Base-by-base conservation (phyloP, 2,888 invertebrate species). In the Agonopterix arenella region DNA sequence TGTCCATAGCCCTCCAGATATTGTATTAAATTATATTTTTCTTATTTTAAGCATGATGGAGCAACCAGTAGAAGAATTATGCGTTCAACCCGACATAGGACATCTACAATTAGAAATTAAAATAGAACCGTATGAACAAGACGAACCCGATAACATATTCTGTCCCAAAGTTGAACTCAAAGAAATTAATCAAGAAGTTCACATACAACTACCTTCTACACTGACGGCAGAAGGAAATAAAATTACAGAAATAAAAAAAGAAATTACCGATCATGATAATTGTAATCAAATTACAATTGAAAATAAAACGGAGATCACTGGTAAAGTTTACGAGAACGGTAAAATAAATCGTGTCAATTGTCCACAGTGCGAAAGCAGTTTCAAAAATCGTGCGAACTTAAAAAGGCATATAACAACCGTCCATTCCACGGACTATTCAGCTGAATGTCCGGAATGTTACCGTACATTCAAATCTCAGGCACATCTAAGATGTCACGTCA, bases 241-340 rank as follows among this genome's bases (percentile, higher is more conserved):
- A 5, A 7, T n/a, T 10, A n/a, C n/a, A n/a, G 40, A n/a, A 9
- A 40, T 40, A 40, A 40, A 40, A n/a, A 40, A 40, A 40, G 40
- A 40, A 40, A 40, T 40, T n/a, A n/a, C 40, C 8, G 40, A 4
- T n/a, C 4, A 40, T 9, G 40, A 40, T 3, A 9, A 10, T n/a
- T 38, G 9, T 38, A 9, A 40, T n/a, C 40, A 4, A n/a, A 5
- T 9, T 4, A 38, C 38, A 2, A 4, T 40, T 0, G 9, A 40
- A 40, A 40, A 40, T 40, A 9, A n/a, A 40, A 40, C 56, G 1
- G 53, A 60, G 13, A 50, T 63, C 0, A 50, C 50, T 10, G 68
- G 63, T n/a, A 69, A 61, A 54, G 72, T 68, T 0, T 66, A 68
- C 40, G 60, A 62, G 28, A 68, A 70, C 13, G 70, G 70, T 0